Percentiles rank a stretch among this genome's conserved stretches.
phyloP scores from a whole-genome alignment of 2,888 invertebrate genomes.

The Mactromeris polynyma region DNA sequence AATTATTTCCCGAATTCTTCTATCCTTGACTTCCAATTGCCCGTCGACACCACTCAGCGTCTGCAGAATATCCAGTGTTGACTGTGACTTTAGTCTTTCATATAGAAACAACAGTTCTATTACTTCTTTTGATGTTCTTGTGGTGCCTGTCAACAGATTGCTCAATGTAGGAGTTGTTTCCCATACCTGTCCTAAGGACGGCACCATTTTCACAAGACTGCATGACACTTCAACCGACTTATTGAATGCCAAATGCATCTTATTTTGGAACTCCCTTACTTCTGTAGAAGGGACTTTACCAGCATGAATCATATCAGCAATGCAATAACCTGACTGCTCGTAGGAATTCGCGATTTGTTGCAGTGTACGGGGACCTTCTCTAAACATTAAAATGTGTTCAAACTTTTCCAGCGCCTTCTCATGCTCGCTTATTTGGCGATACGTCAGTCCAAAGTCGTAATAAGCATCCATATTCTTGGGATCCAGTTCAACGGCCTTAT shows the following conservation, averaged over 20 bases:
- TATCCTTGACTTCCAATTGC: background rate
- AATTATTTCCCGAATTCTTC: background rate
- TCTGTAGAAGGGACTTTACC: background rate
- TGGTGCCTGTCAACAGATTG: background rate
- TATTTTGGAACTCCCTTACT: background rate
- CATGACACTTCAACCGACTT: background rate
- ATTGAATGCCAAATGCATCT: background rate
- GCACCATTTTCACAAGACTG: background rate
- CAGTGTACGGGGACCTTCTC: background rate
- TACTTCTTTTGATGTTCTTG: background rate
- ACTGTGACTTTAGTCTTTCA: background rate
- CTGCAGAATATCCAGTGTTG: background rate
- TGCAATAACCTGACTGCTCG: background rate
- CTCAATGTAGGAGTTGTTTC: background rate
- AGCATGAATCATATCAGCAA: background rate
- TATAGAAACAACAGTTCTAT: background rate
- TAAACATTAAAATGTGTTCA: background rate
- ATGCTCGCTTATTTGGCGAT: background rate
- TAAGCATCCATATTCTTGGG: background rate
- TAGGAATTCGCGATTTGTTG: background rate
- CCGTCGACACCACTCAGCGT: background rate
- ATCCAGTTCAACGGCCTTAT: background rate
- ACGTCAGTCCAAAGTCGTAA: background rate
- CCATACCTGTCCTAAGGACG: background rate
- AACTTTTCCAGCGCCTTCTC: background rate